phyloP scores from a whole-genome alignment of 2,888 invertebrate species.

The Nezara viridula region DNA sequence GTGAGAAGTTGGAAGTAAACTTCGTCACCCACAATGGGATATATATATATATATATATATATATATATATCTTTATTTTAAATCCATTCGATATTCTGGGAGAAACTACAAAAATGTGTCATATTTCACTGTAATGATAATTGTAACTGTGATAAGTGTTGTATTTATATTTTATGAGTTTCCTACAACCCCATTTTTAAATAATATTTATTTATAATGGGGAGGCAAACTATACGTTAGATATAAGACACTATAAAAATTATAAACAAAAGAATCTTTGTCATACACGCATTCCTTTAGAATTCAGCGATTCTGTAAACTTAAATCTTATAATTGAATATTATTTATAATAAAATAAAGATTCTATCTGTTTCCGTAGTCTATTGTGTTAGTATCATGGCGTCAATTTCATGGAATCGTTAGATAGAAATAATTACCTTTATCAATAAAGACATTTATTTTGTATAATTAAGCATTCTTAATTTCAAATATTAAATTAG shows the following conservation, averaged over 20 bases:
- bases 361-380: neutral
- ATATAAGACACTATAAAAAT: neutral
- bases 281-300: neutral
- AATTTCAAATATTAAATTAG: neutral
- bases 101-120: constrained; percentile 1
- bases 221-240: neutral
- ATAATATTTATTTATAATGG: neutral
- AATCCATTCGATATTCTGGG: neutral
- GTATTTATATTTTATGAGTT: neutral
- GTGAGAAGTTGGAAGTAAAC: neutral
- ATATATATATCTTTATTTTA: neutral
- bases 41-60: neutral
- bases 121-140: neutral
- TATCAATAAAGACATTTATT: neutral
- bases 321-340: neutral
- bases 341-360: neutral
- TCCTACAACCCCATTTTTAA: neutral
- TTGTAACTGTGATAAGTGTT: neutral
- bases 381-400: neutral
- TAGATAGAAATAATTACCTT: neutral
- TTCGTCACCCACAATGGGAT: neutral
- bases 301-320: neutral
- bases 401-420: neutral
- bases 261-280: neutral
- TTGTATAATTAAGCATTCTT: neutral